phyloP scores from a whole-genome alignment of 2,113 vertebrate species.

The Alethe castanea region DNA sequence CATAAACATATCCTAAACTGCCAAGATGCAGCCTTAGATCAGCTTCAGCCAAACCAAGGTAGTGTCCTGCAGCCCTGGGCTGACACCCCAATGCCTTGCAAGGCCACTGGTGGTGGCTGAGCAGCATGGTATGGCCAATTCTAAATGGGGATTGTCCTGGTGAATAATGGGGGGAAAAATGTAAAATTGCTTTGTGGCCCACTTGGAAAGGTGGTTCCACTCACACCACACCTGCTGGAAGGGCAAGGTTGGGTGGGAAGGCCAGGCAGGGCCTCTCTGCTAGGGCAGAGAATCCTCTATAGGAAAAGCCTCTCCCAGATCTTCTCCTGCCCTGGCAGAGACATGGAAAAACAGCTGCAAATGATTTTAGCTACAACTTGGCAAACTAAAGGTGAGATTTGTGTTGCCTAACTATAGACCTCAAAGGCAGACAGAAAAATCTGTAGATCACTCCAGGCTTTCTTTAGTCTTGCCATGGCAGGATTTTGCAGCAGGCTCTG shows the following conservation, averaged over 20 bases:
- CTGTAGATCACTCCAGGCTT: not conserved
- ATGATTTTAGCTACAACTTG: not conserved
- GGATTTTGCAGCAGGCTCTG: not conserved
- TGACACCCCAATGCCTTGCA: rapidly evolving
- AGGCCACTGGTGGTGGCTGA: rapidly evolving
- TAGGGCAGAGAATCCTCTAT: not conserved
- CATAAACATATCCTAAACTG: not conserved
- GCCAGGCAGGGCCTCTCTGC: not conserved
- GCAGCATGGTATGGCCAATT: rapidly evolving
- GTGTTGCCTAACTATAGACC: not conserved
- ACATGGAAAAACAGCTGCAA: not conserved
- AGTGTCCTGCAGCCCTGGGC: not conserved
- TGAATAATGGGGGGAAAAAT: rapidly evolving
- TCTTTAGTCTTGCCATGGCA: not conserved
- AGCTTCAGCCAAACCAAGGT: not conserved
- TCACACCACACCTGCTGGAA: not conserved
- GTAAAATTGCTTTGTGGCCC: not conserved
- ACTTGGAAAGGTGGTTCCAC: not conserved
- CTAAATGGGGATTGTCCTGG: not conserved
- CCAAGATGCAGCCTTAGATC: not conserved
- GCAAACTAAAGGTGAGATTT: not conserved
- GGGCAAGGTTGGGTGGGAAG: not conserved
- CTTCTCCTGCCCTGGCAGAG: not conserved
- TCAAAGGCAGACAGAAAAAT: not conserved
- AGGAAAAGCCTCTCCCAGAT: not conserved